Evolutionary conservation across 2,888 invertebrate species (phyloP), one percentile per base, ranked within the genome.

Genomic region (Platypus cylindrus): DNA sequence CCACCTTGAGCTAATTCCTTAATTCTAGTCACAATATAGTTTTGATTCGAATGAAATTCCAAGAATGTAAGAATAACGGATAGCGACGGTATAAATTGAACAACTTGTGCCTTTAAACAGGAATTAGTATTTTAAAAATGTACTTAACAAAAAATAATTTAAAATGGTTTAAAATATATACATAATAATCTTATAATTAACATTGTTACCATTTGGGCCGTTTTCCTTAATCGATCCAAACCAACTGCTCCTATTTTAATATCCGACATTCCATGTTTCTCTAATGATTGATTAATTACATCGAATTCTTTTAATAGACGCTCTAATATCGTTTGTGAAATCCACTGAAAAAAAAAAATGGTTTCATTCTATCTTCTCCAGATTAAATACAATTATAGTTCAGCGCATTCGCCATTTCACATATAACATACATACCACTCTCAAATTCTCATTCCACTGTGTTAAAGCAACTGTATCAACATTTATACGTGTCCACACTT

Each of bases 21-120:
- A 20, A 91, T 77, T 47, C 93, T 68, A 42, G 74, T 75, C 30
- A 83, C 79, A 11, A 87, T 64, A 65, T 91, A 93, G 53, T 84
- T 81, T 60, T 90, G 90, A 64, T 90, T 85, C 12, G 77, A 67
- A 30, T 78, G 78, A 32, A 85, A 67, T 54, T 87, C 85, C 39
- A 93, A 64, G 60, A 86, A 93, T 2, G 83, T 82, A 32, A 87
- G 66, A 28, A 90, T 59, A 24, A 68, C 63, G 5, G 70, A 62
- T 36, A 78, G 57, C 3, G 70, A 70, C 1, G 77, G 76, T 17
- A 75, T 62, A 34, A 67, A 56, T 22, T 66, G 63, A 2, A 63
- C 55, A 14, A 68, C 58, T 32, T 60, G 62, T n/a, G n/a, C n/a
- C n/a, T n/a, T n/a, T n/a, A n/a, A n/a, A n/a, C n/a, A n/a, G n/a